Percentiles rank a stretch among this genome's conserved stretches.
phyloP scores from a whole-genome alignment of 2,888 invertebrate genomes.

The Oxyteleia sp. region DNA sequence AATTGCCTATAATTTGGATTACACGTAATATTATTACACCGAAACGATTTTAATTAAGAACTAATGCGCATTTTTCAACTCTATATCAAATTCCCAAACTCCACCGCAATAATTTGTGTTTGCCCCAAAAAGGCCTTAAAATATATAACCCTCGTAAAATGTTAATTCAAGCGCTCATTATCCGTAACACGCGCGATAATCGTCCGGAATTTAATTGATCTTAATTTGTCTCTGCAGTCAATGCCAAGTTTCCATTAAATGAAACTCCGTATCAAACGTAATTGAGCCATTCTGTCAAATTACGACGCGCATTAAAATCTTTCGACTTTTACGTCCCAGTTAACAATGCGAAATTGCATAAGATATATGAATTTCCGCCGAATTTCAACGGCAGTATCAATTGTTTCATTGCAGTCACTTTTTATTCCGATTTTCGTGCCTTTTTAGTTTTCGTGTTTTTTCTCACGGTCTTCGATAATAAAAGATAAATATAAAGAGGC shows the following conservation, averaged over 20 bases:
- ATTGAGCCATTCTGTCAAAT: conserved; percentile 1
- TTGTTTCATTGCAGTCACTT: conserved; percentile 6
- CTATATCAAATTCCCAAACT: too few species aligned
- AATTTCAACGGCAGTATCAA: conserved; percentile 13
- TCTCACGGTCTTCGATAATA: too few species aligned
- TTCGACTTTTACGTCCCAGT: not conserved
- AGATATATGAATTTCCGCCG: not conserved
- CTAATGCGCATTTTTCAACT: too few species aligned
- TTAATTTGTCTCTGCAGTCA: not conserved
- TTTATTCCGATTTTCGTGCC: too few species aligned
- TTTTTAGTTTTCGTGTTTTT: too few species aligned
- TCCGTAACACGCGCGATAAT: conserved; percentile 1
- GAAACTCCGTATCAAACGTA: not conserved
- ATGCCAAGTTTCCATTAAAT: not conserved
- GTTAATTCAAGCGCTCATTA: not conserved
- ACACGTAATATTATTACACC: too few species aligned
- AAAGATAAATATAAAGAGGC: too few species aligned
- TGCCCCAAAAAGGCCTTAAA: too few species aligned
- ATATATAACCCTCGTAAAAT: too few species aligned
- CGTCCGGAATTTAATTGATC: not conserved
- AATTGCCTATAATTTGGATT: too few species aligned
- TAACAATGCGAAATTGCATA: not conserved
- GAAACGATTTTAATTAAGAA: too few species aligned
- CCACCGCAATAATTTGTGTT: too few species aligned
- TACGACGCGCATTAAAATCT: not conserved